A percentile compares a stretch with the other conserved stretches of the same genome.
Conservation (phyloP, 2,888 invertebrate genomes). For the Lydus trimaculatus region DNA sequence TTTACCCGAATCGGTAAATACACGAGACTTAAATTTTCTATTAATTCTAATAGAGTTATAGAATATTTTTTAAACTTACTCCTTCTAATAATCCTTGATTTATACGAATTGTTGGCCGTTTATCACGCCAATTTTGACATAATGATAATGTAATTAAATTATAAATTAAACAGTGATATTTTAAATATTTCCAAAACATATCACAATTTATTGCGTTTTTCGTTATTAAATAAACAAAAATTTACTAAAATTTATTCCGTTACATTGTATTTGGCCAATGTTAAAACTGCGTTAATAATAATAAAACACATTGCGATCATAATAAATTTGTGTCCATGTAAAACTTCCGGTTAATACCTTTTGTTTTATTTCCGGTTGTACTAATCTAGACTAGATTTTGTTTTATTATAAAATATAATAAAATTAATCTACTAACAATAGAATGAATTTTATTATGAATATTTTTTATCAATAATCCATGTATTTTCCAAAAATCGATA, state of each 20-base stretch:
- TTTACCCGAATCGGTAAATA: constrained; percentile 69
- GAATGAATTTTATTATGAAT: neutral
- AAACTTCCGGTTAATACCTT: constrained; percentile 47
- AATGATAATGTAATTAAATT: constrained; percentile 20
- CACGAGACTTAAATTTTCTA: constrained; percentile 49
- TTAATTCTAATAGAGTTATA: constrained; percentile 63
- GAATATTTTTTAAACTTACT: constrained; percentile 58
- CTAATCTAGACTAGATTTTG: constrained; percentile 23
- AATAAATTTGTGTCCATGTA: constrained; percentile 41
- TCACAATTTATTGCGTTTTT: constrained; percentile 11
- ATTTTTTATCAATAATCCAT: no score
- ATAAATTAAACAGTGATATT: constrained; percentile 11
- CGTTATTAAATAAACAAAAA: constrained; percentile 15
- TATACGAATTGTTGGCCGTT: constrained; percentile 62
- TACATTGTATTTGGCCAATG: constrained; percentile 28
- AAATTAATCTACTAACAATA: neutral
- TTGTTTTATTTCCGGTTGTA: constrained; percentile 42
- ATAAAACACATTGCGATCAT: constrained; percentile 31
- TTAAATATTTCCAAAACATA: constrained; percentile 23
- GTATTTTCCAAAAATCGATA: no score
- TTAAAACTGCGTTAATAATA: constrained; percentile 21
- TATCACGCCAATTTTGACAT: constrained; percentile 42
- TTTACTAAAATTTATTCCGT: constrained; percentile 15
- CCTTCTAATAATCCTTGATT: constrained; percentile 68
- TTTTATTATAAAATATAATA: neutral